phyloP scores from a whole-genome alignment of 2,113 vertebrate genomes.

The Chroicocephalus ridibundus region DNA sequence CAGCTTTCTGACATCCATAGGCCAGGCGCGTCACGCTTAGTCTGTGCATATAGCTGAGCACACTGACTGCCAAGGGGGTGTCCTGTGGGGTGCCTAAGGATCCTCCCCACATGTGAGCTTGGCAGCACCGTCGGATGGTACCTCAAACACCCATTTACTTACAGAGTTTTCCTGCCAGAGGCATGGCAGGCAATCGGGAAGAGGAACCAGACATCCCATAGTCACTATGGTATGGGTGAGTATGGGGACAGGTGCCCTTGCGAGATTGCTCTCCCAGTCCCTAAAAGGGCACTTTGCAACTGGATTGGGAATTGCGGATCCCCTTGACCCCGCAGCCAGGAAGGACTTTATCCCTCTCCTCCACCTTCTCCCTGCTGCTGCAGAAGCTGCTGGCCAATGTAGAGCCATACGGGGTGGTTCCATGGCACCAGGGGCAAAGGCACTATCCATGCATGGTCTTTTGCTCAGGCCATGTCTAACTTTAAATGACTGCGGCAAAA shows the following conservation, averaged over 20 bases:
- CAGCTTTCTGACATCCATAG: background rate
- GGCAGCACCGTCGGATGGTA: background rate
- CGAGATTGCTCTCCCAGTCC: background rate
- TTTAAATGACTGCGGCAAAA: background rate
- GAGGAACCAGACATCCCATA: background rate
- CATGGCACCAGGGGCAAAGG: fast-evolving
- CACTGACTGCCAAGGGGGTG: fast-evolving
- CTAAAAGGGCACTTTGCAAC: background rate
- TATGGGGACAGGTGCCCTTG: background rate
- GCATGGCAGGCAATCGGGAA: background rate
- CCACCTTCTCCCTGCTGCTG: background rate
- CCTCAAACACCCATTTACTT: background rate
- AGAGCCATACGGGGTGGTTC: fast-evolving
- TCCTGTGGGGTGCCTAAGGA: fast-evolving
- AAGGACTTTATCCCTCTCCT: background rate
- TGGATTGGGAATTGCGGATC: fast-evolving
- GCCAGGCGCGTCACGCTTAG: background rate
- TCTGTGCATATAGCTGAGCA: background rate
- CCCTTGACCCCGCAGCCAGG: background rate
- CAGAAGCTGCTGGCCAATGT: background rate
- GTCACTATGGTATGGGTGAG: fast-evolving
- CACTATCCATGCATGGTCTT: background rate
- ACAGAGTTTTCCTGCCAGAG: background rate
- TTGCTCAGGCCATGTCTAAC: background rate
- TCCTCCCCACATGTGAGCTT: background rate